phyloP scores from a whole-genome alignment of 2,888 invertebrate species.

The Agrochola circellaris region DNA sequence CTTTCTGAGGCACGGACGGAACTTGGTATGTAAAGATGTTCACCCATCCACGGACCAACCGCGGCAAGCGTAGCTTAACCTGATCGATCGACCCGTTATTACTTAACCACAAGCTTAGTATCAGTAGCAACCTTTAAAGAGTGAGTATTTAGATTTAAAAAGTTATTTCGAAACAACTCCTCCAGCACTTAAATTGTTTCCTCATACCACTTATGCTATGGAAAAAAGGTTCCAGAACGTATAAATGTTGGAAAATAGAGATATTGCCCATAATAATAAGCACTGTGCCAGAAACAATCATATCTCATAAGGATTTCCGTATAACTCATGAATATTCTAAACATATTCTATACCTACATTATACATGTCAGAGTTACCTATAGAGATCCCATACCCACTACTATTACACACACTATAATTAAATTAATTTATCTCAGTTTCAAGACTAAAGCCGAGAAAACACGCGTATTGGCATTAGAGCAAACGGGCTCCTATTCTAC shows the following conservation, averaged over 20 bases:
- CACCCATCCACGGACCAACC: too few species aligned
- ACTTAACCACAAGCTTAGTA: not conserved
- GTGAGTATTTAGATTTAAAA: not conserved
- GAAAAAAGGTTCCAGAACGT: not conserved
- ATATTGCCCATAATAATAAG: too few species aligned
- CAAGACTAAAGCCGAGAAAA: constrained; percentile 7
- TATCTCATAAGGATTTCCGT: not conserved
- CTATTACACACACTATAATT: too few species aligned
- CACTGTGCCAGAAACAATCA: not conserved
- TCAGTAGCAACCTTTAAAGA: not conserved
- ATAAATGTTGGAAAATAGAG: not conserved
- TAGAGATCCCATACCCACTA: not conserved
- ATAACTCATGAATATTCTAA: not conserved
- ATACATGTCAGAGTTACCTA: not conserved
- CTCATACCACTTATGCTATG: not conserved
- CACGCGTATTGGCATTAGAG: not conserved
- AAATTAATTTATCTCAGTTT: not conserved
- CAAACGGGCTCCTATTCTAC: constrained; percentile 15
- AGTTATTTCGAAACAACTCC: not conserved
- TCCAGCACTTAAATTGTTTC: too few species aligned
- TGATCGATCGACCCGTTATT: too few species aligned
- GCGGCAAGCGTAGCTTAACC: too few species aligned
- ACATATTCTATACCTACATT: not conserved
- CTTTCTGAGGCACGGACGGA: too few species aligned
- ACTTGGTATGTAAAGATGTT: too few species aligned